Evolutionary conservation across 2,797 vertebrate genomes (phyloP), one percentile per base, ranked within the genome.

Genomic region (Typhlichthys subterraneus): DNA sequence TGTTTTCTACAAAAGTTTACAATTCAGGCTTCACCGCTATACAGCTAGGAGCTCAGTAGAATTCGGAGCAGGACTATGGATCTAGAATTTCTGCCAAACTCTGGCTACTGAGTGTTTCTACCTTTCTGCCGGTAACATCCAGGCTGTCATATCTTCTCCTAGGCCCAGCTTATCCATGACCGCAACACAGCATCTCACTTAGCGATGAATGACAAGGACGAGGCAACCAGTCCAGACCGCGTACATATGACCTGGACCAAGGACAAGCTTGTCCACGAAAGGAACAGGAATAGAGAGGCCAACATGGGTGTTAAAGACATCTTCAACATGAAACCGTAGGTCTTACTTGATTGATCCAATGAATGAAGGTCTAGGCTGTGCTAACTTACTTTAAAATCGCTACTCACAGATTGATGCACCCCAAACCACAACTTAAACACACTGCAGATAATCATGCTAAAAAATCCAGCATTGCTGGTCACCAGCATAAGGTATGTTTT

Each of bases 201-300:
- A 0, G 3, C 83, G 2, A 61, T 64, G 0, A 87, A 65, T 1
- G 89, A 90, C 53, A 89, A 82, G 47, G 84, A 83, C 0, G 62
- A 85, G 13, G 64, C 85, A 19, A 17, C 87, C 29, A 23, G 75
- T 0, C 88, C 94, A 0, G 95, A 98, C 57, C 91, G 87, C 4
- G 91, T 98, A 65, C 97, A 99, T 14, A 99, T 99, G 97, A 99
- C 97, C 15, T 99, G 97, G 97, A 99, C 97, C 14, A 98, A 97
- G 90, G 96, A 99, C 56, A 99, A 96, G 73, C 86, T 96, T 65
- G 53, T 89, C 0, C 85, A 90, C 0, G 97, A 99, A 83, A 95
- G 93, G 70, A 89, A 93, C 81, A 94, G 87, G 76, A 90, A 81
- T 11, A 94, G 92, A 75, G 95, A 97, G 17, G 77, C 77, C n/a